A percentile compares a stretch with the other conserved stretches of the same genome.
These are phyloP conservation scores for Acrocephalus kingi DNA, from an alignment of 2,113 vertebrate species.

Conservation along the genomic window DNA sequence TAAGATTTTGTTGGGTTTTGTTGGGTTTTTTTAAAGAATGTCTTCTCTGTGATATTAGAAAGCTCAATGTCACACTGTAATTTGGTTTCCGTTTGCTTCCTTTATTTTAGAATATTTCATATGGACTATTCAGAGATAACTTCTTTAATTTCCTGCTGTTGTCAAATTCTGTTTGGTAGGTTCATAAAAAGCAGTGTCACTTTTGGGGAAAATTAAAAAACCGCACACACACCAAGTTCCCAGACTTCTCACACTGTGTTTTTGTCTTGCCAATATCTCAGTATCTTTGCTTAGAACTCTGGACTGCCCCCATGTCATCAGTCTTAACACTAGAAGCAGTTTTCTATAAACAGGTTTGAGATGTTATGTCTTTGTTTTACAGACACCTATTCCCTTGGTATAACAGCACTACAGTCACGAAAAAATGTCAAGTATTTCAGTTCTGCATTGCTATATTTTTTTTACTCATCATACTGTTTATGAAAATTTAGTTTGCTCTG, in stretches of 20 bases:
- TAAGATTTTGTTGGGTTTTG: background rate
- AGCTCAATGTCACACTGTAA: background rate
- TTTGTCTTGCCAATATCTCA: background rate
- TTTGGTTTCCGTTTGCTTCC: background rate
- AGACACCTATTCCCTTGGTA: background rate
- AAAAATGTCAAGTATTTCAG: background rate
- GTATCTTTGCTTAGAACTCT: background rate
- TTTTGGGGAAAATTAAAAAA: background rate
- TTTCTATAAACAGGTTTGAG: background rate
- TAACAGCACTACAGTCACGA: background rate
- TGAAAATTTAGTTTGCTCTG: background rate
- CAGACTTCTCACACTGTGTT: background rate
- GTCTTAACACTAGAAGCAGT: background rate
- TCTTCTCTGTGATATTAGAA: background rate
- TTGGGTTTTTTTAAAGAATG: background rate
- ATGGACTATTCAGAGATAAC: conserved; percentile 6
- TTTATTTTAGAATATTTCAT: conserved; percentile 23
- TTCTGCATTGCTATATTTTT: background rate
- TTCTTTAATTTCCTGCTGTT: conserved; percentile 55
- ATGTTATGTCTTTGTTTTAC: background rate
- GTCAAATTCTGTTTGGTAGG: background rate
- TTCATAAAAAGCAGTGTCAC: background rate
- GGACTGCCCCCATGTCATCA: background rate
- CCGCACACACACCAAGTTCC: background rate
- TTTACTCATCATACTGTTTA: background rate